Base-by-base conservation (phyloP, 2,888 invertebrate species). In the Tenthredo notha region DNA sequence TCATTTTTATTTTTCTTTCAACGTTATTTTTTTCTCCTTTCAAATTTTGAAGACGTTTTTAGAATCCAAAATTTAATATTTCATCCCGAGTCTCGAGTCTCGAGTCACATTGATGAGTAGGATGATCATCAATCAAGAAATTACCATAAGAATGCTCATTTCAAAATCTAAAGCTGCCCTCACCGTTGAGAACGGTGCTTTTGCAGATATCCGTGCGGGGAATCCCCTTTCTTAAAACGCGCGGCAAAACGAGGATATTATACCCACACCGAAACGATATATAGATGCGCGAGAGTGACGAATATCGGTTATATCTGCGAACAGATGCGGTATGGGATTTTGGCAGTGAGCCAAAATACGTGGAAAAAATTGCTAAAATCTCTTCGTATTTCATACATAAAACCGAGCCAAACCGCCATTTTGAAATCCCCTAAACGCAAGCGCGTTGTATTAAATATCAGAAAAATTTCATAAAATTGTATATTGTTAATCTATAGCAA, bases 131-230 rank as follows among this genome's bases (percentile, higher is more conserved):
- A 21, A 43, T 74, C 25, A 43, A 21, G 74, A 9, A 43, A 74
- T 74, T 74, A 74, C 74, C 74, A 74, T 74, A 25, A 74, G n/a
- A 74, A 74, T 40, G 25, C 74, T 74, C 10, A 40, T 43, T 43
- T 15, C 7, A 43, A 21, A 43, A 74, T 74, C 43, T 43, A 74
- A 43, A 74, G 43, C 37, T 74, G 74, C n/a, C 21, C 5, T 5
- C 67, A 33, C 4, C 12, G 29, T 74, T 4, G n/a, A 74, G 12
- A 43, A 9, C 43, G 74, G 43, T 74, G 74, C 29, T 67, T 67
- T 67, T 33, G 18, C 67, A 33, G 4, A 15, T 7, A 15, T 21
- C 43, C 37, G n/a, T 21, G n/a, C 74, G 43, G 74, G 43, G 43
- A 74, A 74, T 74, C 43, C 74, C 74, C 74, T 43, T 43, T 18